Evolutionary conservation across 2,113 vertebrate species (phyloP), one percentile per base, ranked within the genome.

Genomic region (Erythrocercus mccallii): DNA sequence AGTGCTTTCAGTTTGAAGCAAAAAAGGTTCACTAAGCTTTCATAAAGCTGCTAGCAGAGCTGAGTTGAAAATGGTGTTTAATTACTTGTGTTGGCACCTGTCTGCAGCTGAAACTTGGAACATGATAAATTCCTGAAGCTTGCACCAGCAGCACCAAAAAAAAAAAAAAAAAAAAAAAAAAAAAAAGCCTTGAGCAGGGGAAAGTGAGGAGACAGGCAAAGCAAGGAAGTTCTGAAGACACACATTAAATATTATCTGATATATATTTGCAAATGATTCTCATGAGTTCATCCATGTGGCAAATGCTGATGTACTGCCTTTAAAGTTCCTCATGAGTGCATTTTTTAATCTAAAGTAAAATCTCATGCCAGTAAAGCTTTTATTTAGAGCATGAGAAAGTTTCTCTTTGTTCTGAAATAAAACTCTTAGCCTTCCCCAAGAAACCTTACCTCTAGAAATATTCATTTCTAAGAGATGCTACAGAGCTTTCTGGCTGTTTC

Each of bases 291-390:
- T 27, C 73, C 73, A 79, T 48, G 90, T 85, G 65, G 65, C 65
- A 95, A 95, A 90, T 94, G 86, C 87, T 79, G 61, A 95, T 71
- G 62, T 53, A 87, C 44, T 69, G 53, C 70, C 57, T 91, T 95
- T 56, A 61, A 92, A 85, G 65, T 85, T 96, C 30, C 61, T 27
- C 65, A 79, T 90, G 87, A 95, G 85, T 76, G 61, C 48, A 58
- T 68, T 93, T 92, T 96, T 93, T 60, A 92, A 90, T 93, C 78
- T 91, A 57, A 76, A 88, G 50, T 57, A 79, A 73, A 87, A 92
- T 35, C 90, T 81, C 31, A 42, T 15, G 35, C 37, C 17, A 69
- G 57, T 56, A 80, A 71, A 53, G 2, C 25, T 87, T n/a, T 82
- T 84, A 74, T 78, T 92, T 71, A 64, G 35, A 68, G 25, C 21